Percentiles rank a stretch among this genome's conserved stretches.
phyloP scores from a whole-genome alignment of 64 coral and sea anemone species.

The Hydrozoanthus tunicans region DNA sequence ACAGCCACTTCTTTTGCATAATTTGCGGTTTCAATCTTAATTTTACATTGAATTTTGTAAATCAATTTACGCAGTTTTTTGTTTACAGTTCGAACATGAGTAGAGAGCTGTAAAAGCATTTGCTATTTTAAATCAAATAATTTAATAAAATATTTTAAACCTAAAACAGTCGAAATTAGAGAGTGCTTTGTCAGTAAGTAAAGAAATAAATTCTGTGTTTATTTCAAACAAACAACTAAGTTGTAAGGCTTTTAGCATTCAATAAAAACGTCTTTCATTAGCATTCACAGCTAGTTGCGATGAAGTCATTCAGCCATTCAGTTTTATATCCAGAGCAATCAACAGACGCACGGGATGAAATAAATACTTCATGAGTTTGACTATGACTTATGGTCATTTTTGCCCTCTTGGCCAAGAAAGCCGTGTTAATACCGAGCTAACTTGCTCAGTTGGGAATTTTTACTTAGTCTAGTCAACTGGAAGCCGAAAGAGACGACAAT shows the following conservation, averaged over 20 bases:
- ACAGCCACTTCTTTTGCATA: neutral
- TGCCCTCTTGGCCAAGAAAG: neutral
- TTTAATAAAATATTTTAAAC: neutral
- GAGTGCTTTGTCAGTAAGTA: neutral
- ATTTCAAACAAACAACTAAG: slow-evolving; percentile 3
- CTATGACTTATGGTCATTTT: neutral
- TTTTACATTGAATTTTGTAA: slow-evolving; percentile 30
- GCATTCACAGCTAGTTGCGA: slow-evolving; percentile 9
- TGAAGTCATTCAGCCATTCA: slow-evolving; percentile 16
- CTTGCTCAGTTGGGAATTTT: neutral
- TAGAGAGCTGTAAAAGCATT: neutral
- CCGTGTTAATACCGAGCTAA: neutral
- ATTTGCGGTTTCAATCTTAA: slow-evolving; percentile 20
- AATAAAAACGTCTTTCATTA: slow-evolving; percentile 20
- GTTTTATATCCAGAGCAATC: neutral
- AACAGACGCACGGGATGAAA: too few relatives aligned
- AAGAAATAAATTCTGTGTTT: neutral
- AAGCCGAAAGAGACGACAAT: neutral
- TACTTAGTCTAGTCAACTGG: neutral
- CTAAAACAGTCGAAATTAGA: neutral
- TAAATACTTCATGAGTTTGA: neutral
- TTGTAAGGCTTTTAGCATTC: slow-evolving; percentile 42
- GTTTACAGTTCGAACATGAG: neutral
- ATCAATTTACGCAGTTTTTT: neutral
- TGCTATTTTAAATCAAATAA: neutral